phyloP scores from a whole-genome alignment of 2,888 invertebrate species.

The Koerneria pararmatus region DNA sequence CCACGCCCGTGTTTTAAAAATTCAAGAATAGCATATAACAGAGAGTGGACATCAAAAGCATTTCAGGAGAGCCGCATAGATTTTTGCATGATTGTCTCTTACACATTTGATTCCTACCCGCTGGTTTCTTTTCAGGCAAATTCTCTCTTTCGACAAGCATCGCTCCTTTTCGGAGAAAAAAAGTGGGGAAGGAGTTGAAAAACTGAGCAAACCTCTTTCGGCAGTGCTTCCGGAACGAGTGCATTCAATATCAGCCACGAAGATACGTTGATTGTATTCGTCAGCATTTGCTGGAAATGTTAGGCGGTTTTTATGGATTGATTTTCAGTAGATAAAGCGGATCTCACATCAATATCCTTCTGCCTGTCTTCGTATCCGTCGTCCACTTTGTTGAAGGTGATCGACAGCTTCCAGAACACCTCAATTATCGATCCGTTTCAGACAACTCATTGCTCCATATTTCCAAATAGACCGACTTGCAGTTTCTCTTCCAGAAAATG shows the following conservation, averaged over 20 bases:
- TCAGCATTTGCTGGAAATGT: conserved; percentile 55
- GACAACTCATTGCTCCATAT: background rate
- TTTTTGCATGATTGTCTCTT: too few relatives aligned
- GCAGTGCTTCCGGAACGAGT: conserved; percentile 48
- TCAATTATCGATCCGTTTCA: conserved; percentile 69
- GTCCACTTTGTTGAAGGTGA: conserved; percentile 84
- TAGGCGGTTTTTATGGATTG: background rate
- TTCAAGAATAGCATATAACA: too few relatives aligned
- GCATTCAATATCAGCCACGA: conserved; percentile 59
- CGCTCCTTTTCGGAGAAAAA: too few relatives aligned
- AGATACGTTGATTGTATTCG: conserved; percentile 52
- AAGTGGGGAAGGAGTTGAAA: too few relatives aligned
- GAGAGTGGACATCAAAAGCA: too few relatives aligned
- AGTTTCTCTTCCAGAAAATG: conserved; percentile 69
- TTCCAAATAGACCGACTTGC: conserved; percentile 22
- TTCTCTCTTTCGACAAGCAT: too few relatives aligned
- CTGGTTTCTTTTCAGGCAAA: too few relatives aligned
- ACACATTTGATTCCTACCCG: too few relatives aligned
- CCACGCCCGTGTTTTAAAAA: too few relatives aligned
- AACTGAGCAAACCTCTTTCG: conserved; percentile 12
- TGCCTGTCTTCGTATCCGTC: conserved; percentile 66
- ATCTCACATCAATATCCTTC: conserved; percentile 56
- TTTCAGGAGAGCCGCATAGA: too few relatives aligned
- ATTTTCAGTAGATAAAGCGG: background rate
- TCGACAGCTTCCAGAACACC: conserved; percentile 90